phyloP scores from a whole-genome alignment of 2,113 vertebrate genomes.

The Catharus minimus region DNA sequence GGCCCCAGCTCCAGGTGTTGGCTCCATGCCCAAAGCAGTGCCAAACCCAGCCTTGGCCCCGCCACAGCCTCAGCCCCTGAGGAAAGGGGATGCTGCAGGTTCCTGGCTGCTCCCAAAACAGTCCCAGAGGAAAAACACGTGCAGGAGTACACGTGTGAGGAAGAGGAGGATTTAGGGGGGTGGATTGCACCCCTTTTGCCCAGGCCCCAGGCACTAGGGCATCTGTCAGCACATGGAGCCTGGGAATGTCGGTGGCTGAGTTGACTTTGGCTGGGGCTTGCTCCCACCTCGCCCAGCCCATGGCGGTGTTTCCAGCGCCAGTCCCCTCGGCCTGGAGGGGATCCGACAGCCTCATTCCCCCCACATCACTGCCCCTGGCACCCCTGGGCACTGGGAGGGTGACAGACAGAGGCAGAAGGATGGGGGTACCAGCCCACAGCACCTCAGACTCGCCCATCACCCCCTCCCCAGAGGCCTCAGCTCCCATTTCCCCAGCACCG shows the following conservation, averaged over 20 bases:
- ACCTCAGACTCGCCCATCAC: rapidly evolving
- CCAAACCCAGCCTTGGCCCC: background rate
- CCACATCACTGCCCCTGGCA: background rate
- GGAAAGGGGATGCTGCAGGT: background rate
- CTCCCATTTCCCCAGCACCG: background rate
- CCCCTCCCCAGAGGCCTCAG: rapidly evolving
- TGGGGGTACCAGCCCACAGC: background rate
- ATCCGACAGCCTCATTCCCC: background rate
- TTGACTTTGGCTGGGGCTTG: conserved; percentile 25
- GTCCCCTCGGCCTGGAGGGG: background rate
- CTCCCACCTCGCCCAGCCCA: background rate
- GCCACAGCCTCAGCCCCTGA: background rate
- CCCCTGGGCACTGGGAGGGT: rapidly evolving
- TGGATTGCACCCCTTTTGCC: background rate
- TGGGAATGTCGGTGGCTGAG: background rate
- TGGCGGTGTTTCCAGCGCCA: background rate
- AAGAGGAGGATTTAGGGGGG: background rate
- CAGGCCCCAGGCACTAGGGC: background rate
- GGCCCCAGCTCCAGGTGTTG: background rate
- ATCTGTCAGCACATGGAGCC: background rate
- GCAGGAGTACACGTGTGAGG: background rate
- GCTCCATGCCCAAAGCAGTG: background rate
- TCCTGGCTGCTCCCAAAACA: background rate
- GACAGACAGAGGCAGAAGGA: background rate
- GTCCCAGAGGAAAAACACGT: background rate